Evolutionary conservation across 1,140 invertebrate species (phyloP), one percentile per base, ranked within the genome.

Genomic region (Dolichoris vasculosae): DNA sequence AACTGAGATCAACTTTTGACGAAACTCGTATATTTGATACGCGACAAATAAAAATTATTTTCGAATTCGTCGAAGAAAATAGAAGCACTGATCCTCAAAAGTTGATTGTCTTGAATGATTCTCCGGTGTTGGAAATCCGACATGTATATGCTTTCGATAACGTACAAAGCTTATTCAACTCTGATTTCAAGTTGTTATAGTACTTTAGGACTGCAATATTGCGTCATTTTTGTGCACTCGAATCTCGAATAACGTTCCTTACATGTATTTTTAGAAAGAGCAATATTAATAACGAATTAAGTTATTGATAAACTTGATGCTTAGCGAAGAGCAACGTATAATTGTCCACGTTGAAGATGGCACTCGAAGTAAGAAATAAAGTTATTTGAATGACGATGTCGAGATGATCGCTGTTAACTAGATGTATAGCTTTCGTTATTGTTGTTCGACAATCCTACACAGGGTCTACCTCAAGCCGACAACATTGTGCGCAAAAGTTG

Each of bases 401-500:
- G 8, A 43, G 43, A 59, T 55, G 43, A 80, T 85, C 38, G 73
- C 82, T 82, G 88, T 89, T 88, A 84, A 91, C 83, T 89, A 90
- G 84, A 85, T 88, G 82, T 85, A 87, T 90, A 88, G 80, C 88
- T 88, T 88, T 87, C 89, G 82, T 89, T 88, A 88, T 83, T 88
- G 69, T 89, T 89, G 87, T 83, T 89, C 82, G 85, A 89, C 88
- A 90, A 87, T 91, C 88, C 88, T 91, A 88, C 85, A 87, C 87
- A 40, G 43, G 83, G 86, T 88, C 90, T 92, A 92, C 89, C 91
- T 92, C 91, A 92, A 89, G 76, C 88, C 87, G 88, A 89, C 89
- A 86, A 87, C 86, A 82, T 87, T 69, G 32, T 81, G 71, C 67
- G 67, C 77, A 43, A 85, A 86, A 77, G 82, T 84, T 40, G 75